Evolutionary conservation across 2,888 invertebrate genomes (phyloP).

Genomic region (Andrena camellia): DNA sequence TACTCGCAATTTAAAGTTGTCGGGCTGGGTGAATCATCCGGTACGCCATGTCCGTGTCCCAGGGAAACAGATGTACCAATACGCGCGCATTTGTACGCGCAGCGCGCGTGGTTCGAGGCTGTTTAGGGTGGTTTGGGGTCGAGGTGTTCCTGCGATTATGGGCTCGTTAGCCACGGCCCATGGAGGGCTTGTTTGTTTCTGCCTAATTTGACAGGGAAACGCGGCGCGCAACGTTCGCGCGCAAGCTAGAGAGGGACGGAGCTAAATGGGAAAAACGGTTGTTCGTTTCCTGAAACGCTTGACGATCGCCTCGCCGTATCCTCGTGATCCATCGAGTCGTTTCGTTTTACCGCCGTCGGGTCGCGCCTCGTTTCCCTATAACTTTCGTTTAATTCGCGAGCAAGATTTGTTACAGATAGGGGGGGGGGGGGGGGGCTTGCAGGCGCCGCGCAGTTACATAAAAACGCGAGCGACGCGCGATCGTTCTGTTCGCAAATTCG

Average conservation of each 20-base stretch:
- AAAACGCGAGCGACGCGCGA: background rate
- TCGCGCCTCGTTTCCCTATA: conserved; percentile 3
- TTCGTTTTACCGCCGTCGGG: conserved; percentile 6
- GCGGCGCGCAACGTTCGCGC: conserved; percentile 15
- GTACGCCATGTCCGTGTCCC: background rate
- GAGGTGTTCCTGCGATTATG: conserved; percentile 76
- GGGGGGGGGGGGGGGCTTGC: too few species aligned
- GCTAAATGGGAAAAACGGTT: conserved; percentile 1
- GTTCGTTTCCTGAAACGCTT: background rate
- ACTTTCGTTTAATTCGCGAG: background rate
- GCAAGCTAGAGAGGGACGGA: background rate
- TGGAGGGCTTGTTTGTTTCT: conserved; percentile 70
- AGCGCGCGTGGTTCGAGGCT: conserved; percentile 33
- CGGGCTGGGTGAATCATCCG: conserved; percentile 9
- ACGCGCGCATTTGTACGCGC: background rate
- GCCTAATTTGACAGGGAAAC: conserved; percentile 69
- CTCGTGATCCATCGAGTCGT: background rate
- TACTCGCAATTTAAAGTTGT: background rate
- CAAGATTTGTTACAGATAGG: background rate
- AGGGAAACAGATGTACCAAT: conserved; percentile 23
- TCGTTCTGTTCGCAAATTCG: background rate
- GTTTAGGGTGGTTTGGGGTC: conserved; percentile 62
- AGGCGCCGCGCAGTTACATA: background rate
- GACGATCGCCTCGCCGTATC: background rate
- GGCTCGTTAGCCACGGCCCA: conserved; percentile 75